phyloP scores from a whole-genome alignment of 2,888 invertebrate genomes.

The Petrolisthes manimaculis region DNA sequence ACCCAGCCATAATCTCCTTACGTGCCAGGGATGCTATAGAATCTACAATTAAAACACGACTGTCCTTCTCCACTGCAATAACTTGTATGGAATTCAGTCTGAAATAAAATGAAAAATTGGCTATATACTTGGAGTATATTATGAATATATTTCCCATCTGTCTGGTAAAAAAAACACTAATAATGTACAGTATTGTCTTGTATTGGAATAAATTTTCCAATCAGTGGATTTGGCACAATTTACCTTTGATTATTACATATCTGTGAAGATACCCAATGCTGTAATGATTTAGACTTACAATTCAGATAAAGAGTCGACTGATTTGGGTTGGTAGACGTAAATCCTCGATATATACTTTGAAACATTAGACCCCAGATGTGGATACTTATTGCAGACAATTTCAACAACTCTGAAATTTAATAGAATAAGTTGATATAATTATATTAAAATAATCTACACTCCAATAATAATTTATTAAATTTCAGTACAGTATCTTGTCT shows the following conservation, averaged over 20 bases:
- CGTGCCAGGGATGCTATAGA: conserved; percentile 54
- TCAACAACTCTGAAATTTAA: conserved; percentile 45
- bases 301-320: conserved; percentile 37
- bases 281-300: conserved; percentile 33
- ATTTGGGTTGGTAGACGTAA: conserved; percentile 38
- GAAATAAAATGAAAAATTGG: neutral
- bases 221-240: neutral
- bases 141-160: too few relatives aligned
- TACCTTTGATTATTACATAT: neutral
- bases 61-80: conserved; percentile 43
- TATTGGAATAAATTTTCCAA: too few relatives aligned
- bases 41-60: conserved; percentile 50
- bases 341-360: conserved; percentile 42
- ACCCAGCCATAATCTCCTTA: conserved; percentile 36
- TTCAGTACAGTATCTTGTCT: neutral
- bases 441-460: neutral
- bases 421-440: neutral
- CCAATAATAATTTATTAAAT: neutral
- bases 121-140: too few relatives aligned
- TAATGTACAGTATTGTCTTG: too few relatives aligned
- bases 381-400: conserved; percentile 42
- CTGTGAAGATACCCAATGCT: neutral
- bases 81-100: conserved; percentile 49
- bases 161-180: too few relatives aligned
- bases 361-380: conserved; percentile 23